A percentile compares a stretch with the other conserved stretches of the same genome.
These are phyloP conservation scores for Electrona antarctica DNA, from an alignment of 2,113 vertebrate species.

Conservation along the genomic window DNA sequence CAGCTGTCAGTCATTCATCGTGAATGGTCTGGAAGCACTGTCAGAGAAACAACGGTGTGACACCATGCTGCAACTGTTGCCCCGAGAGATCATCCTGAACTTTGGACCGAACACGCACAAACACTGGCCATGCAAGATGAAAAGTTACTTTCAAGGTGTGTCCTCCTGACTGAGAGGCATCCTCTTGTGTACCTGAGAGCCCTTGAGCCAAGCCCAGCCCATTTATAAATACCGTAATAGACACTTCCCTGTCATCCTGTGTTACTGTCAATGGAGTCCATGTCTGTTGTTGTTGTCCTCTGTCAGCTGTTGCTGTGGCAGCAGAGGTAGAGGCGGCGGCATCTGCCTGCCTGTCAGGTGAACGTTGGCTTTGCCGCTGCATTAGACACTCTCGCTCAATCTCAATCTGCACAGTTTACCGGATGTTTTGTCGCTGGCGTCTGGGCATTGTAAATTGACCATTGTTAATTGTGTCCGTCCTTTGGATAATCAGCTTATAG, in stretches of 20 bases:
- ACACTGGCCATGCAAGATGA: too few species aligned
- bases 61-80: background rate
- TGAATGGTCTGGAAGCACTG: background rate
- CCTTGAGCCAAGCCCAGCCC: constrained; percentile 3
- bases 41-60: background rate
- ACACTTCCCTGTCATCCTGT: background rate
- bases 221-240: background rate
- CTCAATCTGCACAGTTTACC: constrained; percentile 44
- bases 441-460: constrained; percentile 65
- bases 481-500: constrained; percentile 69
- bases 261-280: background rate
- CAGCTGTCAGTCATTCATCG: background rate
- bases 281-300: constrained; percentile 9
- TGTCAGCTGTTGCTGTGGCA: background rate
- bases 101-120: too few species aligned
- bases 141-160: background rate
- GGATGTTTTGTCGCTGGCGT: constrained; percentile 46
- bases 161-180: background rate
- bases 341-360: constrained; percentile 34
- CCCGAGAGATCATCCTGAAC: background rate
- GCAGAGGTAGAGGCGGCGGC: background rate
- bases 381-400: constrained; percentile 18
- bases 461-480: constrained; percentile 69
- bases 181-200: background rate
- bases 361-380: constrained; percentile 53